A percentile compares a stretch with the other conserved stretches of the same genome.
Evolutionary conservation across 2,113 vertebrate species (phyloP).

Genomic region (Cariama cristata): DNA sequence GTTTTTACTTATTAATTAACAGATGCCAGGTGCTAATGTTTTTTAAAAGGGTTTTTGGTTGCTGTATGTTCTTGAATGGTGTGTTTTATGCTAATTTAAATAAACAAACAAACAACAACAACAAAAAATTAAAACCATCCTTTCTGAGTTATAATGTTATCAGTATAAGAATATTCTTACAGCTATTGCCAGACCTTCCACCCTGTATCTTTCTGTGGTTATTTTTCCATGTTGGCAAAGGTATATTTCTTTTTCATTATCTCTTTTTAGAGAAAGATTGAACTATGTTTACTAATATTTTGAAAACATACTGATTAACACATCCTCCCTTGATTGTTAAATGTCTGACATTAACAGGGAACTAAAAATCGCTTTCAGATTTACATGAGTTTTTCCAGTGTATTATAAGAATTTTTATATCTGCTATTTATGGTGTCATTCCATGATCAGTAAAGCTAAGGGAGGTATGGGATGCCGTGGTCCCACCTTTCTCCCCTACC

Average conservation of each 20-base stretch:
- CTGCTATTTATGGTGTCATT: neutral
- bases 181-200: neutral
- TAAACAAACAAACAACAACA: neutral
- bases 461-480: neutral
- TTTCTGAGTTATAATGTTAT: neutral
- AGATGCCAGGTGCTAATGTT: neutral
- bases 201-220: neutral
- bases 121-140: neutral
- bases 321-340: neutral
- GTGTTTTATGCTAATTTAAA: neutral
- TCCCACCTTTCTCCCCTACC: neutral
- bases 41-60: neutral
- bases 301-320: neutral
- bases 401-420: neutral
- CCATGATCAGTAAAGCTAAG: neutral
- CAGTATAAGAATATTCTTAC: neutral
- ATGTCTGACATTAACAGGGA: neutral
- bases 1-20: neutral
- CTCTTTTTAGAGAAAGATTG: neutral
- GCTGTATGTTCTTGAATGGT: neutral
- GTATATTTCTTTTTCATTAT: neutral
- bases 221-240: neutral
- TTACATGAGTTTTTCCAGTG: neutral
- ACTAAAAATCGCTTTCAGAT: neutral
- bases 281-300: neutral